A percentile compares a stretch with the other conserved stretches of the same genome.
Evolutionary conservation across 2,797 vertebrate genomes (phyloP).

Genomic region (Anniella stebbinsi): DNA sequence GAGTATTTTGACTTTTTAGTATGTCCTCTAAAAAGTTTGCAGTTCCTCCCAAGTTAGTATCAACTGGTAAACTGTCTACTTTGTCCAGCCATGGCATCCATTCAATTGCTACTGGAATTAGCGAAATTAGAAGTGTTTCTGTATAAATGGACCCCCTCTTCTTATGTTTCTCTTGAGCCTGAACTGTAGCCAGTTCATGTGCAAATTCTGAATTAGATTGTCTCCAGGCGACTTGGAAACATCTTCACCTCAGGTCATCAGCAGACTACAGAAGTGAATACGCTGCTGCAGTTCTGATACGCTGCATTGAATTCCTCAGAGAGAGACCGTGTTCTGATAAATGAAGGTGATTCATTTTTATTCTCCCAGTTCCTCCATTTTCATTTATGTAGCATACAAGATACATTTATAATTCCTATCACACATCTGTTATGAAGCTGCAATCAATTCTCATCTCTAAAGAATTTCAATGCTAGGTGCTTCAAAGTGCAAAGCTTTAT

Average conservation of each 20-base stretch:
- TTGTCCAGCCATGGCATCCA: neutral
- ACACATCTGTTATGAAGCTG: neutral
- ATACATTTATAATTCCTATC: neutral
- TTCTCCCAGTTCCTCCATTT: neutral
- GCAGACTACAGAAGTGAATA: neutral
- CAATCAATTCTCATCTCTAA: constrained; percentile 22
- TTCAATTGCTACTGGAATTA: neutral
- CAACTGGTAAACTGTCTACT: neutral
- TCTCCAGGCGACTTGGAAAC: neutral
- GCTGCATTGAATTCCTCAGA: neutral
- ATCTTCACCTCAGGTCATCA: neutral
- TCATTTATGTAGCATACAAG: neutral
- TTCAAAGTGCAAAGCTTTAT: constrained; percentile 3
- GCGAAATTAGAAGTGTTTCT: neutral
- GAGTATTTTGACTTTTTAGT: neutral
- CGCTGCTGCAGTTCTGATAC: neutral
- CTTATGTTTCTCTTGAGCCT: too few species aligned
- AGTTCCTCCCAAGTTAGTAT: neutral
- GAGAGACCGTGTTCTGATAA: neutral
- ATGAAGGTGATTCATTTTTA: neutral
- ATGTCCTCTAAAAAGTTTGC: neutral
- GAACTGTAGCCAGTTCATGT: too few species aligned
- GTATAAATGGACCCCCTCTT: neutral
- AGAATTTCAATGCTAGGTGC: neutral
- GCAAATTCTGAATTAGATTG: neutral